A percentile compares a stretch with the other conserved stretches of the same genome.
Conservation (phyloP, 2,113 vertebrate species). For the Anarhynchus alexandrinus region DNA sequence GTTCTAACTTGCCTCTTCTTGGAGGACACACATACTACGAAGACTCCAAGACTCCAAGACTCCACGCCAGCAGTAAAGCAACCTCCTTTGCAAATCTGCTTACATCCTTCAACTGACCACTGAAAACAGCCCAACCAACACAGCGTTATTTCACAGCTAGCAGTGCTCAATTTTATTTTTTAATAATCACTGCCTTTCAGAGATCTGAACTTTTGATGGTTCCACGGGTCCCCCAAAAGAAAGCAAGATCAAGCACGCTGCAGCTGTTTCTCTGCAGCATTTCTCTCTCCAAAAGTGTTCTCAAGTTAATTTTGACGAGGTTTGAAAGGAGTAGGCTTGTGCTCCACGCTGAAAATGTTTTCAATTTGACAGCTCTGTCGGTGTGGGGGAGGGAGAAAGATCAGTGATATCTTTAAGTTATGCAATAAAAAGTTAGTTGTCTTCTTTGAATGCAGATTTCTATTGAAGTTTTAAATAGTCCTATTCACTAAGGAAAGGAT, state of each 20-base stretch:
- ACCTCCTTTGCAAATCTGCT: background rate
- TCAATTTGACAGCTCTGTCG: conserved; percentile 63
- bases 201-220: background rate
- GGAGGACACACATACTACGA: background rate
- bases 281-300: conserved; percentile 30
- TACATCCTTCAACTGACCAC: background rate
- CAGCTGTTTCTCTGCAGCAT: conserved; percentile 46
- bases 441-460: conserved; percentile 60
- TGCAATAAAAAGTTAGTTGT: conserved; percentile 62
- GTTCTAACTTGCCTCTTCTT: background rate
- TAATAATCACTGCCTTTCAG: background rate
- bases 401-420: conserved; percentile 69
- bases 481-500: background rate
- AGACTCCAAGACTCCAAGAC: background rate
- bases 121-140: background rate
- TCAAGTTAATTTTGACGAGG: conserved; percentile 59
- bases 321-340: conserved; percentile 65
- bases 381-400: conserved; percentile 60
- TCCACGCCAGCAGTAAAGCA: background rate
- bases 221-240: background rate
- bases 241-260: background rate
- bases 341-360: conserved; percentile 31
- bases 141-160: background rate
- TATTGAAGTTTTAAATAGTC: conserved; percentile 50
- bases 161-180: background rate